Percentiles rank a stretch among this genome's conserved stretches.
Conservation (phyloP, 2,888 invertebrate species). For the Drymonia ruficornis region DNA sequence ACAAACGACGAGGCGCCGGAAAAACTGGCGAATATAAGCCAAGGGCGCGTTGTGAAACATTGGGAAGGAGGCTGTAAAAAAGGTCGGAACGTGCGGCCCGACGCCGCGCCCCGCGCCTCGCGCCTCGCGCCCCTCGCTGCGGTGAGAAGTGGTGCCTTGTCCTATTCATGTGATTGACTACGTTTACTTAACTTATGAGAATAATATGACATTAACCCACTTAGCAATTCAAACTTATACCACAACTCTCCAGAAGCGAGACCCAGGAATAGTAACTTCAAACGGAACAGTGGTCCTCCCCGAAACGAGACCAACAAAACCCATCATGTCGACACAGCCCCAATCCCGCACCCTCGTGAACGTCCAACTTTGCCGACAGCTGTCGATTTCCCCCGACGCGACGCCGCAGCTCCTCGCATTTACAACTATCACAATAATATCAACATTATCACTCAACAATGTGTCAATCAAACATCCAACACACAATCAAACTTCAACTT, state of each 20-base stretch:
- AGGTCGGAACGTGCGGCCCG: not conserved
- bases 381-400: conserved; percentile 45
- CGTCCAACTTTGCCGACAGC: conserved; percentile 39
- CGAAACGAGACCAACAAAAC: conserved; percentile 3
- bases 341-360: conserved; percentile 17
- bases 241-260: no score
- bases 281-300: not conserved
- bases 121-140: no score
- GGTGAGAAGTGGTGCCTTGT: no score
- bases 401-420: conserved; percentile 26
- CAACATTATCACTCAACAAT: not conserved
- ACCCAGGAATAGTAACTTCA: no score
- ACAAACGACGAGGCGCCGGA: conserved; percentile 46
- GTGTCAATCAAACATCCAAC: conserved; percentile 1
- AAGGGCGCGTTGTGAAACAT: conserved; percentile 25
- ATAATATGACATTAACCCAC: no score
- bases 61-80: conserved; percentile 1
- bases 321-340: conserved; percentile 4
- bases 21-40: conserved; percentile 31
- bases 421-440: conserved; percentile 16
- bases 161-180: no score
- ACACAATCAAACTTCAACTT: conserved; percentile 1
- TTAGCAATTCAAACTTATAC: no score
- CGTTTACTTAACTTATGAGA: no score
- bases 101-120: no score